Base-by-base conservation (phyloP, 2,797 vertebrate genomes). In the Euthynnus affinis region DNA sequence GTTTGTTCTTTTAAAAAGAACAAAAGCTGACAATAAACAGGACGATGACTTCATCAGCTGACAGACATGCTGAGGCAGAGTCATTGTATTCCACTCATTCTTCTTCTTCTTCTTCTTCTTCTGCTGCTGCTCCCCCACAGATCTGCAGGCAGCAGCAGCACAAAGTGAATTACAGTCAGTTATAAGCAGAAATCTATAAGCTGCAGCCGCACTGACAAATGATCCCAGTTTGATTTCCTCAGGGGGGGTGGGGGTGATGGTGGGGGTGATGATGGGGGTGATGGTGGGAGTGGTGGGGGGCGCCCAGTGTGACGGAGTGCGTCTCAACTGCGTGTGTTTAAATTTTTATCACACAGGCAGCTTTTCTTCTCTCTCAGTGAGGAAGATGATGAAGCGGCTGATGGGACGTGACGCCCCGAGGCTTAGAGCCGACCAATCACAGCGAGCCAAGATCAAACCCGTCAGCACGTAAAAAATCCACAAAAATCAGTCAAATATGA, bases 141-240 rank as follows among this genome's bases (percentile, higher is more conserved):
- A 74, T 68, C 15, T 62, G 77, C 74, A 62, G 34, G 56, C 68
- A 52, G 66, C 49, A 32, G 55, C 34, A 80, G 61, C 40, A 78
- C 46, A 85, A 58, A 80, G 75, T 76, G 80, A 90, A 76, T 80
- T 78, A 83, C 73, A 9, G 59, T 58, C 60, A 66, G 25, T 78
- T 81, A 74, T 76, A 78, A 81, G 65, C 61, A 71, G 62, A 82
- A 80, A 90, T 85, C 83, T 79, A 88, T 83, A 87, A 55, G 62
- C 84, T 48, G 76, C 81, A 53, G 71, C 49, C 9, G 55, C 62
- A 27, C 74, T 80, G 84, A 89, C 67, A 80, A 88, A 87, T 60
- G 72, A 87, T 84, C 78, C 46, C 46, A 9, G 9, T 77, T 67
- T 83, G 46, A 73, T 68, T 69, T 76, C 65, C 76, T 80, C 46